Evolutionary conservation across 2,113 vertebrate species (phyloP).

Genomic region (Python bivittatus): DNA sequence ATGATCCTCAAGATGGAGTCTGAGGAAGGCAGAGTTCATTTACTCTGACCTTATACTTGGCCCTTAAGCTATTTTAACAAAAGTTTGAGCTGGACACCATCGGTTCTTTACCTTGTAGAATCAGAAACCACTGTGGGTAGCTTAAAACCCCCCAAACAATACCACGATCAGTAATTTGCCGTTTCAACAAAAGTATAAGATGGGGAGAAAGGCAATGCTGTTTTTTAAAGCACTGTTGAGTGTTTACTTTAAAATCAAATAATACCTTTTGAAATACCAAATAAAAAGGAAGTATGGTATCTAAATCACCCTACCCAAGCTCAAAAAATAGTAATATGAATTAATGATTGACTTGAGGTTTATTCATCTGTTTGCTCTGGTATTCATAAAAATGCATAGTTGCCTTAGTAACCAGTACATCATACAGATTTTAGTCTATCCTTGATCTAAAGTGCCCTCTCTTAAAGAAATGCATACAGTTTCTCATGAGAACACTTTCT

Average conservation of each 20-base stretch:
- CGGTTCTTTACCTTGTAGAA: background rate
- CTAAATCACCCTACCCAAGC: constrained; percentile 53
- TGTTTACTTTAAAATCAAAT: constrained; percentile 77
- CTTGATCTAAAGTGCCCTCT: constrained; percentile 63
- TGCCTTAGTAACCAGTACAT: constrained; percentile 67
- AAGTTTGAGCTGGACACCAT: background rate
- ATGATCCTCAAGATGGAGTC: background rate
- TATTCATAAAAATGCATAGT: constrained; percentile 49
- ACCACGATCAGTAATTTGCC: constrained; percentile 45
- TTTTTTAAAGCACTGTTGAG: constrained; percentile 56
- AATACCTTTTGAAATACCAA: constrained; percentile 62
- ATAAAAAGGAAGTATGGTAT: constrained; percentile 64
- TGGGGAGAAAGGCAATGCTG: constrained; percentile 43
- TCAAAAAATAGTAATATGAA: constrained; percentile 65
- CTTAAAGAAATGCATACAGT: constrained; percentile 62
- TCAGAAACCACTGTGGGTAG: background rate
- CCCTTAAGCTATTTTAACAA: background rate
- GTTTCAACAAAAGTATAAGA: constrained; percentile 31
- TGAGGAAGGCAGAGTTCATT: background rate
- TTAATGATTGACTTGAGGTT: constrained; percentile 77
- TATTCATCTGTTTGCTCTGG: constrained; percentile 70
- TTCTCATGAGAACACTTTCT: constrained; percentile 50
- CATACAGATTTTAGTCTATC: constrained; percentile 54
- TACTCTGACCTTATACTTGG: background rate
- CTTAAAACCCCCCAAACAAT: background rate